Conservation (phyloP, 2,888 invertebrate genomes). For the Monochamus alternatus region DNA sequence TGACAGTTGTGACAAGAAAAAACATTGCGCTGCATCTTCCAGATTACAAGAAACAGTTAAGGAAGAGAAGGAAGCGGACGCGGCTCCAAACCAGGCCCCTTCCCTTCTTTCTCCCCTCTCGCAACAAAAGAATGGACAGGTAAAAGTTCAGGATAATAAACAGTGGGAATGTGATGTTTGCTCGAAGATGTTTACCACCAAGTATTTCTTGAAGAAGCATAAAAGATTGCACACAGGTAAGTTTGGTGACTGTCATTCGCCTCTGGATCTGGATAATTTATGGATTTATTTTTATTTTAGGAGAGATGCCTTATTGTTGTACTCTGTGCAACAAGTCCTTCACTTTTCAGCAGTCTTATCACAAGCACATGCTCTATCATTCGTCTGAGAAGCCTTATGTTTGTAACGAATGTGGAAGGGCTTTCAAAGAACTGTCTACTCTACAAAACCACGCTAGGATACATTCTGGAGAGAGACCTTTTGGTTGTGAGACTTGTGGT, state of each 20-base stretch:
- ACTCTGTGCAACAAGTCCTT: conserved; percentile 87
- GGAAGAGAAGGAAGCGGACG: conserved; percentile 11
- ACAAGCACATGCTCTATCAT: conserved; percentile 90
- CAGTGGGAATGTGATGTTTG: conserved; percentile 92
- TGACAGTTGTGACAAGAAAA: background rate
- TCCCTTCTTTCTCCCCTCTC: background rate
- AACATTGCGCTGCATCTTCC: background rate
- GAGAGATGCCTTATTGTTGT: conserved; percentile 91
- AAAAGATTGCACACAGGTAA: conserved; percentile 88
- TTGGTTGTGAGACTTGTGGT: conserved; percentile 92
- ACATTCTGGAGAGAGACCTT: conserved; percentile 89
- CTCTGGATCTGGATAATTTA: background rate
- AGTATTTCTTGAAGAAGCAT: conserved; percentile 92
- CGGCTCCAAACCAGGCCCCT: conserved; percentile 3
- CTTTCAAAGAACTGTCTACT: conserved; percentile 90
- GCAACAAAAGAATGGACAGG: conserved; percentile 19
- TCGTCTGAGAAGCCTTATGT: conserved; percentile 87
- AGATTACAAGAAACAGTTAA: background rate
- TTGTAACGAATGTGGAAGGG: conserved; percentile 84
- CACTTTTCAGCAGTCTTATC: conserved; percentile 92
- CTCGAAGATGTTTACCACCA: conserved; percentile 88
- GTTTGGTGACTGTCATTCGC: background rate
- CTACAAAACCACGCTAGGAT: conserved; percentile 90
- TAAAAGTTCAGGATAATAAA: conserved; percentile 75
- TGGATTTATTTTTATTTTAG: conserved; percentile 70